phyloP scores from a whole-genome alignment of 2,113 vertebrate genomes.

The Dasyornis broadbenti region DNA sequence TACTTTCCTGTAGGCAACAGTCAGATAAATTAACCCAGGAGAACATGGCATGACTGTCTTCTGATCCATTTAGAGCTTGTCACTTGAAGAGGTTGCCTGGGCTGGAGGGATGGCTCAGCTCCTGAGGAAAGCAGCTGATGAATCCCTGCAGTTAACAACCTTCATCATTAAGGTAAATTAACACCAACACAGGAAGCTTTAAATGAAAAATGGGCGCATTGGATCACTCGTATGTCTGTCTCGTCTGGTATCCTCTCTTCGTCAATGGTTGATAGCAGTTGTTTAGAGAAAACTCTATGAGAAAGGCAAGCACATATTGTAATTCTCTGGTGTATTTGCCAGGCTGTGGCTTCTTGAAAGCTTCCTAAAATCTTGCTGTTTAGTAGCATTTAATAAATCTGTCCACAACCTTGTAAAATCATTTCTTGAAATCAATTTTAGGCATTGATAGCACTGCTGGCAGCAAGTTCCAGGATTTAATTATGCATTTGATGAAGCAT shows the following conservation, averaged over 20 bases:
- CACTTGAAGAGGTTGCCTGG: not conserved
- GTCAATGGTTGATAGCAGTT: not conserved
- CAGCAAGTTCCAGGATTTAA: constrained; percentile 5
- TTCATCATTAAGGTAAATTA: not conserved
- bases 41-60: not conserved
- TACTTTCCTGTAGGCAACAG: not conserved
- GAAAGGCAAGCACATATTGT: not conserved
- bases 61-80: not conserved
- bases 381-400: not conserved
- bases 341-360: not conserved
- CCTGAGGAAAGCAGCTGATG: not conserved
- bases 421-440: not conserved
- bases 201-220: not conserved
- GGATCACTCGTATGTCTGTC: not conserved
- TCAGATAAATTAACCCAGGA: not conserved
- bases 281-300: not conserved
- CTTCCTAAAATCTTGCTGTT: not conserved
- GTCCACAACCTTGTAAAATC: not conserved
- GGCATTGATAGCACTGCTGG: not conserved
- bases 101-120: not conserved
- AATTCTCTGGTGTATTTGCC: not conserved
- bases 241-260: not conserved
- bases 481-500: not conserved
- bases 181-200: not conserved
- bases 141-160: not conserved